A percentile compares a stretch with the other conserved stretches of the same genome.
phyloP scores from a whole-genome alignment of 2,113 vertebrate species.

The Pedionomus torquatus region DNA sequence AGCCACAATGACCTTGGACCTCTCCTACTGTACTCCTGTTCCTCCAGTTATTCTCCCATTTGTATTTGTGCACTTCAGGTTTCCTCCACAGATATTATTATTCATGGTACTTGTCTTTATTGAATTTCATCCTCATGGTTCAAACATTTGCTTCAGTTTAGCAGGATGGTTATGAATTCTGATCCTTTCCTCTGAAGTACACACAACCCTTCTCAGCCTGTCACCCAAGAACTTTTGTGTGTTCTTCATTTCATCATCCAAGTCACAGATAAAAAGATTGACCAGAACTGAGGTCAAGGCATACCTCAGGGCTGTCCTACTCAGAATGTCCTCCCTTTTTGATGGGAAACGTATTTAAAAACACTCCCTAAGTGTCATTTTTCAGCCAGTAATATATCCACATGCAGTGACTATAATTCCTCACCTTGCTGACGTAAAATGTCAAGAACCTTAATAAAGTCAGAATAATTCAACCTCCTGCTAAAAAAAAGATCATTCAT shows the following conservation, averaged over 20 bases:
- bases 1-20: slow-evolving; percentile 14
- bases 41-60: not conserved
- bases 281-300: not conserved
- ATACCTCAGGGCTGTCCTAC: not conserved
- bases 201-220: not conserved
- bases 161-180: not conserved
- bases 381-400: not conserved
- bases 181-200: not conserved
- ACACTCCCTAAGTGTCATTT: not conserved
- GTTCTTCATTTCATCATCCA: not conserved
- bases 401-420: not conserved
- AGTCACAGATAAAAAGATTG: not conserved
- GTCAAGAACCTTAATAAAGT: not conserved
- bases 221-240: not conserved
- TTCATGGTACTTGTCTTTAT: not conserved
- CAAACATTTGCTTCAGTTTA: not conserved
- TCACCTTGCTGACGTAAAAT: not conserved
- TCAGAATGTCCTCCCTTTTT: not conserved
- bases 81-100: not conserved
- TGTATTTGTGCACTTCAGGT: not conserved
- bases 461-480: not conserved
- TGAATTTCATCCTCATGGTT: not conserved
- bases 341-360: not conserved
- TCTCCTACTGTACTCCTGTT: not conserved
- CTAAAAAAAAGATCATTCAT: not conserved